A percentile compares a stretch with the other conserved stretches of the same genome.
These are phyloP conservation scores for Lysandra coridon DNA, from an alignment of 2,888 invertebrate genomes.

Conservation along the genomic window DNA sequence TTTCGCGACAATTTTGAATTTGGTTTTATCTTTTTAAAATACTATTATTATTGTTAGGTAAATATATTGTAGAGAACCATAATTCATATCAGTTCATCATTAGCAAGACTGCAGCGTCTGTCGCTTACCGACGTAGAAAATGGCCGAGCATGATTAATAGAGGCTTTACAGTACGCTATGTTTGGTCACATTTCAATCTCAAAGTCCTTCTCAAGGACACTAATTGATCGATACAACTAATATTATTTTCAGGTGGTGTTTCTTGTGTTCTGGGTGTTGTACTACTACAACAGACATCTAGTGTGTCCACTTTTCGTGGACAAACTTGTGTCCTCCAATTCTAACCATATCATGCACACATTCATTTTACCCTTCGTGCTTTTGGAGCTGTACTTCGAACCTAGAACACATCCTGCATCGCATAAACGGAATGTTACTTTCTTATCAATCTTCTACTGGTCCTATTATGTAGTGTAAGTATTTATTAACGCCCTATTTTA, in stretches of 20 bases:
- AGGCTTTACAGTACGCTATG: no score
- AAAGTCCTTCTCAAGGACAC: no score
- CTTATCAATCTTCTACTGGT: constrained; percentile 47
- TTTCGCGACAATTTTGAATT: no score
- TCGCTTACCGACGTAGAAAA: no score
- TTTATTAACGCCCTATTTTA: constrained; percentile 34
- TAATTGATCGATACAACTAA: constrained; percentile 2
- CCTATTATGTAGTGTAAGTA: constrained; percentile 64
- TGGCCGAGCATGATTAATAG: no score
- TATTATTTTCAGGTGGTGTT: constrained; percentile 57
- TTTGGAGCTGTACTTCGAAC: constrained; percentile 56
- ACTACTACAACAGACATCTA: constrained; percentile 53
- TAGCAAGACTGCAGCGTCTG: no score
- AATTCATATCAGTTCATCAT: no score
- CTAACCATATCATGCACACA: constrained; percentile 67
- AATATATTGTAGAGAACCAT: no score
- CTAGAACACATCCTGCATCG: constrained; percentile 52
- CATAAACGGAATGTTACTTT: constrained; percentile 54
- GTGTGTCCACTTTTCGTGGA: constrained; percentile 59
- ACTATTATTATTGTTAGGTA: no score
- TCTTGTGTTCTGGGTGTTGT: constrained; percentile 62
- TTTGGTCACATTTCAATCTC: no score
- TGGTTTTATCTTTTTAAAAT: no score
- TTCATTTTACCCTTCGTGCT: constrained; percentile 56
- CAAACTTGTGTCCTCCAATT: constrained; percentile 48